A percentile compares a stretch with the other conserved stretches of the same genome.
These are phyloP conservation scores for Epizoanthus illoricatus DNA, from an alignment of 92 coral and sea anemone species.

Conservation along the genomic window DNA sequence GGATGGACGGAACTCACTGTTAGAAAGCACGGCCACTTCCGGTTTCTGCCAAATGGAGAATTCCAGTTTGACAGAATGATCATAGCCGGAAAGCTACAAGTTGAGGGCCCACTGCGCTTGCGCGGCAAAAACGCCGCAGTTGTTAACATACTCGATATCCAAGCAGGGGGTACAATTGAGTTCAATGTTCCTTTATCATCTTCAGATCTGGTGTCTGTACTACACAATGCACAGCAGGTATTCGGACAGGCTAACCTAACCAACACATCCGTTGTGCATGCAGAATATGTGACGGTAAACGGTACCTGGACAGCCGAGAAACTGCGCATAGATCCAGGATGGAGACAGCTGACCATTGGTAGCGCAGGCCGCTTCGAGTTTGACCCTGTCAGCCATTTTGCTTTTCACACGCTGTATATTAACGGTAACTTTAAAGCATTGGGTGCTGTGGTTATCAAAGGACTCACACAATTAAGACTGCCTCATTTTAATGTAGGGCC, in stretches of 20 bases:
- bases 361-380: constrained; percentile 47
- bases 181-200: constrained; percentile 4
- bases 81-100: constrained; percentile 56
- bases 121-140: constrained; percentile 49
- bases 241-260: constrained; percentile 32
- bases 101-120: constrained; percentile 44
- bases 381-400: constrained; percentile 42
- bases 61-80: constrained; percentile 46
- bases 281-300: constrained; percentile 42
- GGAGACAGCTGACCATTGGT: constrained; percentile 45
- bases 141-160: constrained; percentile 26
- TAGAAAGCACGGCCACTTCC: constrained; percentile 47
- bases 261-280: constrained; percentile 46
- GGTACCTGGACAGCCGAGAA: constrained; percentile 50
- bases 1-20: constrained; percentile 50
- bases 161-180: constrained; percentile 44
- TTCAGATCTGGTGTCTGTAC: constrained; percentile 16
- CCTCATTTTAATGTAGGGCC: constrained; percentile 41
- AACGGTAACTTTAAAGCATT: constrained; percentile 47
- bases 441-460: constrained; percentile 43
- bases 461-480: constrained; percentile 43
- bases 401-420: constrained; percentile 30
- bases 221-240: constrained; percentile 5
- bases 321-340: constrained; percentile 55
- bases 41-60: constrained; percentile 39